Evolutionary conservation across 64 coral and sea anemone genomes (phyloP), one percentile per base, ranked within the genome.

Genomic region (Pachyseris speciosa): DNA sequence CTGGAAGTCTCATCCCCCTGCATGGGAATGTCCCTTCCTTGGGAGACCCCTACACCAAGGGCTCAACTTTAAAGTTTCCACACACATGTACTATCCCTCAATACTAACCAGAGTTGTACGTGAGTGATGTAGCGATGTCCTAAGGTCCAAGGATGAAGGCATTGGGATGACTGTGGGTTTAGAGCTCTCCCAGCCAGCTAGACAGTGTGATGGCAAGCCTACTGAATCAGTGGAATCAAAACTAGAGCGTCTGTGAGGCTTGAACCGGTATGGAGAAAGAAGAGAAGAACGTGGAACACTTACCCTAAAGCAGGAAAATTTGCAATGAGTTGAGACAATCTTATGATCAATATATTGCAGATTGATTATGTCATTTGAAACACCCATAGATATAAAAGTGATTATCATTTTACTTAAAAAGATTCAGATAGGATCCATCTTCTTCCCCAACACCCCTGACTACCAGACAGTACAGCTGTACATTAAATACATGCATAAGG

Each of bases 221-320:
- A 98, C 88, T 20, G 96, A 72, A 75, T 98, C 96, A 47, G 93
- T 98, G 31, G 96, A 90, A 37, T 98, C 96, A 73, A 98, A 98
- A 52, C 93, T 98, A 11, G 84, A 74, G 28, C 96, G 77, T 51
- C 96, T 87, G 36, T 98, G 96, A 61, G 96, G 96, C 70, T 98
- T 98, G 12, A 98, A 65, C 67, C 88, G 95, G 86, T 98, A 85
- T 29, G 96, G 96, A 8, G 96, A 98, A 40, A 92, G 78, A 3
- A 98, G 75, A 2, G 96, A 93, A 24, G 96, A 93, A 32, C 96
- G 76, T n/a, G 96, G 96, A 9, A 98, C 96, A 69, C 90, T 98
- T 4, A 98, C 90, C 49, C 83, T 93, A 28, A 67, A 33, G 0
- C 19, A 16, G 19, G 2, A 36, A 69, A 53, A 61, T 16, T n/a